Evolutionary conservation across 2,888 invertebrate genomes (phyloP), one percentile per base, ranked within the genome.

Genomic region (Steinernema scapterisci): DNA sequence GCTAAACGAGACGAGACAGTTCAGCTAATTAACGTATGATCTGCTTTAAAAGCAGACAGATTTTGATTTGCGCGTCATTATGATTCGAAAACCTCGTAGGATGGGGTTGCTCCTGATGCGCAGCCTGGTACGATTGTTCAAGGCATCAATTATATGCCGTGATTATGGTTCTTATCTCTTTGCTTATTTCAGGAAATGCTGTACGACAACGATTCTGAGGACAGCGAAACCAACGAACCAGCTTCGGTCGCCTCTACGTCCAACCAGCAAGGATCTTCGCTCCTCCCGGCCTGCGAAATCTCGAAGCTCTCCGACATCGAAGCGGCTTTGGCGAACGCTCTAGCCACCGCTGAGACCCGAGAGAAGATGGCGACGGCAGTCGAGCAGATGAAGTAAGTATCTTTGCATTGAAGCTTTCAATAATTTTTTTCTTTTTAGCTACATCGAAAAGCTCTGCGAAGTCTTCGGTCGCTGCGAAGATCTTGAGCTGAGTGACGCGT

Each of bases 391-490:
- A 93, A 94, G 87, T 87, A 38, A 76, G 78, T 75, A 70, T 74
- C n/a, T 48, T 63, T 71, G n/a, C 56, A n/a, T 21, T 46, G 27
- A 11, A 1, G n/a, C 71, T 44, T 43, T 44, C 7, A 56, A 13
- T 73, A 46, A 19, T 54, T 38, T 78, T 51, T 27, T 19, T 21
- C 13, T 25, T 76, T 82, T 71, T 71, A 85, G 81, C 70, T 99
- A 97, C 89, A 95, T 99, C 76, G 93, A 93, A 87, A 97, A 96
- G 90, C 90, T 99, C 81, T 91, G 97, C 73, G 94, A 94, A 88
- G 90, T 97, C 78, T 99, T 99, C 90, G 94, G 94, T 88, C 94
- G 95, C 90, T 97, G 96, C 88, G 99, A 99, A 89, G 97, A 97
- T 89, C 91, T 95, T 81, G 95, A 97, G 88, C 95, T 96, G 88